phyloP scores from a whole-genome alignment of 2,113 vertebrate species.

The Machaerirhynchus nigripectus region DNA sequence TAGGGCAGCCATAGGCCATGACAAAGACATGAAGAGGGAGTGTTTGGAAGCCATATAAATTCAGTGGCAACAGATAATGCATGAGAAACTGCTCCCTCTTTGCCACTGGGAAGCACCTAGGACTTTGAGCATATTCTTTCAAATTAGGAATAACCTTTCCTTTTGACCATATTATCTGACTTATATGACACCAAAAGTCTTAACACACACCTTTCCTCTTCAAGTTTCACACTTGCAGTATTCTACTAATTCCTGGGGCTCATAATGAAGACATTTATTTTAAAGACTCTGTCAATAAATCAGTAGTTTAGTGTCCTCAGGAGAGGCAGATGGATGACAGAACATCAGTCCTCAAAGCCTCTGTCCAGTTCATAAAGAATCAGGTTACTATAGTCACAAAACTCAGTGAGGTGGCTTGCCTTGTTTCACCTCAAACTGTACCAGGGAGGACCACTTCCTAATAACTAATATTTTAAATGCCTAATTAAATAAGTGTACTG shows the following conservation, averaged over 20 bases:
- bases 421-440: background rate
- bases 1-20: background rate
- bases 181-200: background rate
- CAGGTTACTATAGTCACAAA: background rate
- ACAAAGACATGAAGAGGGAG: background rate
- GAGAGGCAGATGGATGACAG: background rate
- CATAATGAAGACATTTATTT: constrained; percentile 26
- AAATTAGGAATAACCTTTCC: background rate
- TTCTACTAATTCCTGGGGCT: background rate
- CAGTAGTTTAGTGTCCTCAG: background rate
- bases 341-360: background rate
- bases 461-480: background rate
- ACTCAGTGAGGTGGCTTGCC: background rate
- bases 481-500: background rate
- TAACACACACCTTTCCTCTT: background rate
- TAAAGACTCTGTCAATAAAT: constrained; percentile 32
- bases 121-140: background rate
- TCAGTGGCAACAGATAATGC: background rate
- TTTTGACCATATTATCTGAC: background rate
- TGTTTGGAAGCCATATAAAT: background rate
- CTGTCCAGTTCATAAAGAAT: background rate
- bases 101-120: background rate
- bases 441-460: background rate
- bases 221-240: background rate
- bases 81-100: background rate